Evolutionary conservation across 2,113 vertebrate species (phyloP).

Genomic region (Prunella fulvescens): DNA sequence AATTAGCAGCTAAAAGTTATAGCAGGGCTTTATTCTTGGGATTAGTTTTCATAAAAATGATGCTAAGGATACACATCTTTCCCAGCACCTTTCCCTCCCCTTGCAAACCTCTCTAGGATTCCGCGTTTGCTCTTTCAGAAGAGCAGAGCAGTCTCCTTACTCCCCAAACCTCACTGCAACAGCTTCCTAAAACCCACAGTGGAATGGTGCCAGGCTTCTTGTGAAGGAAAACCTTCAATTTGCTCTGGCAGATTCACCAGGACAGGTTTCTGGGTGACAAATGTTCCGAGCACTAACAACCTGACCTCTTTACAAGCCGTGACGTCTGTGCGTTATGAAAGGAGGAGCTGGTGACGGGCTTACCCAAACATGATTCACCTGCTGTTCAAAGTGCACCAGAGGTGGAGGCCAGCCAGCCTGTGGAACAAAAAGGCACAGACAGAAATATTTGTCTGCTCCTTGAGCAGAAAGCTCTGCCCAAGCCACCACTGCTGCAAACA

Average conservation of each 20-base stretch:
- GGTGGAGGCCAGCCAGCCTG: background rate
- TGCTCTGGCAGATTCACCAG: background rate
- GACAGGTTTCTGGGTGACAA: constrained; percentile 6
- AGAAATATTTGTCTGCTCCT: background rate
- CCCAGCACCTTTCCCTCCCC: background rate
- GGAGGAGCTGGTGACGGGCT: background rate
- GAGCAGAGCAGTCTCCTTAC: background rate
- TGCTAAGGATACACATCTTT: background rate
- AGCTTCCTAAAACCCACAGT: background rate
- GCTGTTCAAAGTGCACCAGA: background rate
- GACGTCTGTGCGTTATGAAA: background rate
- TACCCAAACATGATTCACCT: constrained; percentile 17
- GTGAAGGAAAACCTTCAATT: background rate
- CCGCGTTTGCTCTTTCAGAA: background rate
- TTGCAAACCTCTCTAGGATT: background rate
- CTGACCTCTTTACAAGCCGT: background rate
- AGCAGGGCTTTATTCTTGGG: background rate
- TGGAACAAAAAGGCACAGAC: background rate
- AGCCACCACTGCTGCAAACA: background rate
- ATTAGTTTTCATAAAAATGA: background rate
- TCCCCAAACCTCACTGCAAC: background rate
- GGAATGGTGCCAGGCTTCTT: background rate
- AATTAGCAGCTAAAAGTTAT: background rate
- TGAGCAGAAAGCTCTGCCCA: background rate
- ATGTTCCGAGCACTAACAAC: background rate